Evolutionary conservation across 2,888 invertebrate genomes (phyloP), one percentile per base, ranked within the genome.

Genomic region (Strigamia transsilvanica): DNA sequence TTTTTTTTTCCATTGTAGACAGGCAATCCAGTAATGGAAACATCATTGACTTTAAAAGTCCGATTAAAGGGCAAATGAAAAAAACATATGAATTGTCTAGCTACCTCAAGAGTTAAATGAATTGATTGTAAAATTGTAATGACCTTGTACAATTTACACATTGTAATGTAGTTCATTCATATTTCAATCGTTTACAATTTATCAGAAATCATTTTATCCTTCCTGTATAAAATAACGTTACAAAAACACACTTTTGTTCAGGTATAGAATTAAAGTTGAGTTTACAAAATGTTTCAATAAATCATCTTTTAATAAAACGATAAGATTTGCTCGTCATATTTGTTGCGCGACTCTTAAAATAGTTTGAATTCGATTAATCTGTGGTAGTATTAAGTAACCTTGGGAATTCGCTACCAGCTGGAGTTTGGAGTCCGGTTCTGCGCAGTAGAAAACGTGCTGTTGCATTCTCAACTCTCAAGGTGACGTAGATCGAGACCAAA

Each of bases 31-130:
- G n/a, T 18, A 7, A 23, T 80, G n/a, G 13, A 18, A 41, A 27
- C 32, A 18, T 9, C 38, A 21, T 32, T 34, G 5, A 78, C 78
- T 13, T 34, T 78, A 38, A 78, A 32, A 32, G 41, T 78, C n/a
- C 34, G 78, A 3, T 18, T 78, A 32, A 34, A 27, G n/a, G 32
- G 41, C n/a, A 80, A 41, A 41, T 10, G 80, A 18, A 46, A 80
- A 80, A 80, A 23, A 9, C 80, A 46, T 46, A 12, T 46, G 46
- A 46, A 46, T 46, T 46, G 46, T 46, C n/a, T 46, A 46, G 46
- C 46, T 46, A 46, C 46, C 46, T 46, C 46, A 46, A 46, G 46
- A 46, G 46, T 42, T 46, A 46, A n/a, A 46, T 46, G n/a, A 46
- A n/a, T 46, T 46, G 12, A 13, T 15, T 46, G 46, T 46, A 13